Conservation (phyloP, 2,888 invertebrate genomes). For the Agrotis exclamationis region DNA sequence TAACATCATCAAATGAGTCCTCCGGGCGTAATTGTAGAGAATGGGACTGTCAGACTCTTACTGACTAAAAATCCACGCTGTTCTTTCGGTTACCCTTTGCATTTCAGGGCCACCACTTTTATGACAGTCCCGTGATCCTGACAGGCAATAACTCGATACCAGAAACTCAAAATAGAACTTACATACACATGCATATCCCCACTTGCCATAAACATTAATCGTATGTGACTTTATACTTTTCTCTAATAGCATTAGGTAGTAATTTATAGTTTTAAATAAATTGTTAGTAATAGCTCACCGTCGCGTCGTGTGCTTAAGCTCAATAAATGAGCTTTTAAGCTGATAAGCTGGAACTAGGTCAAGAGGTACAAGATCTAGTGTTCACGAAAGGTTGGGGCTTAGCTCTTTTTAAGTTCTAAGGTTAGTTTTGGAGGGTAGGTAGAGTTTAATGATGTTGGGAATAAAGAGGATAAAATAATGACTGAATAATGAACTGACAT, state of each 20-base stretch:
- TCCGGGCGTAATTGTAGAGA: no score
- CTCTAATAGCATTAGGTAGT: background rate
- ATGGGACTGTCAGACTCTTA: no score
- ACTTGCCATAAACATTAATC: background rate
- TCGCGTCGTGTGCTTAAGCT: conserved; percentile 52
- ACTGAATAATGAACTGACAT: background rate
- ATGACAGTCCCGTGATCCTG: no score
- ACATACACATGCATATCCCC: background rate
- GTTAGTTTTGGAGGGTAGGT: background rate
- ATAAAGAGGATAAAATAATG: background rate
- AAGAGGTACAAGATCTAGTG: conserved; percentile 33
- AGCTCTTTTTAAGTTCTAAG: background rate
- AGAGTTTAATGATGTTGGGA: background rate
- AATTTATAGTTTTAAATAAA: conserved; percentile 47
- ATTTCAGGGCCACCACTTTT: no score
- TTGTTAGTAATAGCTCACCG: conserved; percentile 35
- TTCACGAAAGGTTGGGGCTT: conserved; percentile 24
- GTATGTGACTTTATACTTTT: conserved; percentile 15
- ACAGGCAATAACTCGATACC: no score
- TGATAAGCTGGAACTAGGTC: conserved; percentile 56
- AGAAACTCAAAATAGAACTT: no score
- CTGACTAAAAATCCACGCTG: no score
- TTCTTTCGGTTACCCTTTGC: no score
- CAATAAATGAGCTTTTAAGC: conserved; percentile 49
- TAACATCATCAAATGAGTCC: no score